These are phyloP conservation scores for Eupleurogrammus muticus DNA, from an alignment of 2,797 vertebrate genomes.

Conservation along the genomic window DNA sequence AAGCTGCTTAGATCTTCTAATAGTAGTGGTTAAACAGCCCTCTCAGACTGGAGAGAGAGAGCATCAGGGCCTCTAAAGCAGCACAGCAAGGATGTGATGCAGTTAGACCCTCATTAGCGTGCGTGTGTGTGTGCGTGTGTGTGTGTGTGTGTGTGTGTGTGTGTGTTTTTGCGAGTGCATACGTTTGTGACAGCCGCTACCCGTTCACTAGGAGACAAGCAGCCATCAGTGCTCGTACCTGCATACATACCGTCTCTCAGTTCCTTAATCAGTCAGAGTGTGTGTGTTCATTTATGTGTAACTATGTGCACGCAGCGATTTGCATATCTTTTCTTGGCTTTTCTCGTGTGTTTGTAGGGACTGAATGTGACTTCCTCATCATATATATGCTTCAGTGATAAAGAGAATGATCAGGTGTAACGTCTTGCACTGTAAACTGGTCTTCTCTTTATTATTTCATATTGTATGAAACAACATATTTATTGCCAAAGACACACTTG, in stretches of 20 bases:
- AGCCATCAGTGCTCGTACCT: conserved; percentile 33
- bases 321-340: background rate
- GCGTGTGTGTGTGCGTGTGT: conserved; percentile 8
- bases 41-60: conserved; percentile 25
- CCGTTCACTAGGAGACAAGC: conserved; percentile 30
- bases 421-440: background rate
- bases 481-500: background rate
- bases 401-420: conserved; percentile 1
- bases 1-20: conserved; percentile 42
- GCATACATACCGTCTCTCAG: background rate
- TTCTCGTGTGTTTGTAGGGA: background rate
- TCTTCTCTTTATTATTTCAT: background rate
- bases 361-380: background rate
- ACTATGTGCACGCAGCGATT: background rate
- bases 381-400: background rate
- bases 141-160: background rate
- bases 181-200: conserved; percentile 35
- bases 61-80: conserved; percentile 31
- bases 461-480: background rate
- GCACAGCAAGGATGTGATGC: conserved; percentile 28
- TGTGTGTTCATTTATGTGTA: conserved; percentile 1
- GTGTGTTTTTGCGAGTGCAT: too few relatives aligned
- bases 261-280: conserved; percentile 21
- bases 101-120: conserved; percentile 56
- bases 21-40: conserved; percentile 36